Conservation (phyloP, 2,888 invertebrate species). For the Thecophora atra region DNA sequence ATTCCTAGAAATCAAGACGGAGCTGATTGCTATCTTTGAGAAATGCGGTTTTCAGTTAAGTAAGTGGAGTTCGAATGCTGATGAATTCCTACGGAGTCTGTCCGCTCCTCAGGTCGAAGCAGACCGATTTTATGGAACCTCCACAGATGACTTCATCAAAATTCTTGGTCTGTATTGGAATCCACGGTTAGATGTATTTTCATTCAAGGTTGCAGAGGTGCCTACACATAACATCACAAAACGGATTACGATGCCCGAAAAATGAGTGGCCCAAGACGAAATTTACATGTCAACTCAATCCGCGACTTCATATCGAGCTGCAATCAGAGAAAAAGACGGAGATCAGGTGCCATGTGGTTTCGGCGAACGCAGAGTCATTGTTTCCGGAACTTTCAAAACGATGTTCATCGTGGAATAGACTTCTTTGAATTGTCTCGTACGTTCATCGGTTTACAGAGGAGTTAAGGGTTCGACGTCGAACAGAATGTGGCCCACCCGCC, state of each 20-base stretch:
- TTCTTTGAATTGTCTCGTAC: conserved; percentile 27
- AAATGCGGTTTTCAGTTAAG: not conserved
- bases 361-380: not conserved
- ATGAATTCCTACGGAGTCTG: not conserved
- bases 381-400: not conserved
- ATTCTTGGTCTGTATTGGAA: not conserved
- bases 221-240: not conserved
- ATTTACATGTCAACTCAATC: not conserved
- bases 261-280: conserved; percentile 22
- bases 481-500: not conserved
- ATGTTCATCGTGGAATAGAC: too few relatives aligned
- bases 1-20: not conserved
- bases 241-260: not conserved
- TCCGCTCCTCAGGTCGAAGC: not conserved
- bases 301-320: not conserved
- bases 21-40: not conserved
- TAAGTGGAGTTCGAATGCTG: conserved; percentile 12
- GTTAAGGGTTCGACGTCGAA: not conserved
- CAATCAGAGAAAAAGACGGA: not conserved
- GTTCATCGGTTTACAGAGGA: conserved; percentile 28
- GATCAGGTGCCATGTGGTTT: not conserved
- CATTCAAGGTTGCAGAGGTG: not conserved
- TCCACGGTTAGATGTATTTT: not conserved
- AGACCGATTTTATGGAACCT: not conserved
- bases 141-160: not conserved